Evolutionary conservation across 2,888 invertebrate genomes (phyloP), one percentile per base, ranked within the genome.

Genomic region (Polia nebulosa): DNA sequence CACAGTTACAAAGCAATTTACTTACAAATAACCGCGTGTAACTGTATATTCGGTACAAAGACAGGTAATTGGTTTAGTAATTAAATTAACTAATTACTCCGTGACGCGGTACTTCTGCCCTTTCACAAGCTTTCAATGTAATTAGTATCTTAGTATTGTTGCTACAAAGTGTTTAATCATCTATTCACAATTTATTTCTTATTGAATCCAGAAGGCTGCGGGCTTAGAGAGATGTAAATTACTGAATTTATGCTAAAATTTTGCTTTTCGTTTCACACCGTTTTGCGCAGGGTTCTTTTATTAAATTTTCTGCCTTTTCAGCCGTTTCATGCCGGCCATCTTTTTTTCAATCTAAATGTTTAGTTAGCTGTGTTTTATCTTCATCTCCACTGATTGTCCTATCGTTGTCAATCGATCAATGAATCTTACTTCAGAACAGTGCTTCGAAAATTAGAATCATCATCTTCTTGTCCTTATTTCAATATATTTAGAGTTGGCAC

Each of bases 11-110:
- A 67, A 76, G 79, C 65, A 72, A 76, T 66, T 79, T 66, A 29
- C 44, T 56, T 7, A 55, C 56, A 67, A 69, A 70, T 63, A 36
- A 64, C 47, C 22, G 41, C 7, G 49, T 32, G 49, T 55, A 22
- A 41, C 44, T 36, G 58, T 60, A 32, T n/a, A 64, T 61, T 60
- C 45, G 22, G 25, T 45, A 64, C 57, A 74, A 72, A 64, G 56
- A 71, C 63, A 66, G 67, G 76, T 74, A 70, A 81, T 78, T 81
- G 76, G 17, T 57, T 65, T 47, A 17, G 64, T 79, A 71, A 81
- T 79, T 79, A 69, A 81, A 81, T 81, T 74, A 76, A 51, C 39
- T 41, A 41, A 41, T 41, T 41, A 41, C n/a, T 70, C 45, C 73
- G 59, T 81, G 81, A 72, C 70, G 75, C 29, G 47, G 22, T 71